Percentiles rank a stretch among this genome's conserved stretches.
Evolutionary conservation across 2,113 vertebrate genomes (phyloP).

Genomic region (Brachionichthys hirsutus): DNA sequence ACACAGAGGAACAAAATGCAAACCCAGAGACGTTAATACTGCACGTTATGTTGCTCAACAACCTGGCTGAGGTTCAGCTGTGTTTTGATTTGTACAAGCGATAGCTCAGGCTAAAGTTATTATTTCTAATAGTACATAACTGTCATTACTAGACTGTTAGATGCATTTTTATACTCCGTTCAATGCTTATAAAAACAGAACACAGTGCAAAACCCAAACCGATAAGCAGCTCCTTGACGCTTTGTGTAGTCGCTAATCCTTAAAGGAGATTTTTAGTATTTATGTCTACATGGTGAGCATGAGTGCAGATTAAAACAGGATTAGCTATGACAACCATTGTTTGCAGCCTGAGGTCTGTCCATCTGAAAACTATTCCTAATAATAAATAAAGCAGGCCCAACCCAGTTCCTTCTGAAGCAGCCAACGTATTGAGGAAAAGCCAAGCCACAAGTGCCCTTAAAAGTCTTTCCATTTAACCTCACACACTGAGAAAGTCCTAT

Average conservation of each 20-base stretch:
- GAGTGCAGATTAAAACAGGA: conserved; percentile 54
- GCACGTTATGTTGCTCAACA: too few relatives aligned
- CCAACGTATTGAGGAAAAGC: neutral
- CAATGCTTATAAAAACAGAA: conserved; percentile 40
- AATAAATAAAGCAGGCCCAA: conserved; percentile 15
- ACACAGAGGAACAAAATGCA: too few relatives aligned
- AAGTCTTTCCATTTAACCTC: neutral
- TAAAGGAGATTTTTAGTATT: conserved; percentile 64
- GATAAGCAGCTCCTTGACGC: conserved; percentile 26
- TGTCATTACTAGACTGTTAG: neutral
- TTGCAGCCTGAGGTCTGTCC: conserved; percentile 24
- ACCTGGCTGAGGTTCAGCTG: too few relatives aligned
- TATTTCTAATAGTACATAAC: neutral
- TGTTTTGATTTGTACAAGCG: too few relatives aligned
- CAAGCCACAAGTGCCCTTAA: neutral
- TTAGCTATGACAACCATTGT: conserved; percentile 58
- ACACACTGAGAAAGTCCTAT: conserved; percentile 4
- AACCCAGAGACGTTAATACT: too few relatives aligned
- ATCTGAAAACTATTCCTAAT: conserved; percentile 17
- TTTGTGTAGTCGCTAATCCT: conserved; percentile 60
- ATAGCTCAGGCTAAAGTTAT: neutral
- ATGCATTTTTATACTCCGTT: conserved; percentile 13
- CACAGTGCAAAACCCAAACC: conserved; percentile 27
- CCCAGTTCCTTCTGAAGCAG: conserved; percentile 6
- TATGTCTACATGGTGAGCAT: conserved; percentile 54